Evolutionary conservation across 2,888 invertebrate species (phyloP).

Genomic region (Ectropis crepuscularia): DNA sequence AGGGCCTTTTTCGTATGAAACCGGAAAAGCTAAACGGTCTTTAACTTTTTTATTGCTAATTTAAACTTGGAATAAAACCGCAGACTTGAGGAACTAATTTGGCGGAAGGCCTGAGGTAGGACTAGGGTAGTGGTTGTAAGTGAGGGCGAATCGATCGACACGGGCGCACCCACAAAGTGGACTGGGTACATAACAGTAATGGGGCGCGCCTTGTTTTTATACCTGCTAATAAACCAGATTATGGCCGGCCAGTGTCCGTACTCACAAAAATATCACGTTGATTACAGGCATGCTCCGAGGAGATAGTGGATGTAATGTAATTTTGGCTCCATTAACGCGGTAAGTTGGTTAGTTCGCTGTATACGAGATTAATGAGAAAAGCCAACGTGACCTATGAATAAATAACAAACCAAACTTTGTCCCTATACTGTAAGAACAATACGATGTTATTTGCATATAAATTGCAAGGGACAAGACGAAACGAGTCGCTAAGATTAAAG

Average conservation of each 20-base stretch:
- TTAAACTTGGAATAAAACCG: slow-evolving; percentile 26
- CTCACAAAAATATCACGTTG: slow-evolving; percentile 32
- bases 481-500: too few species aligned
- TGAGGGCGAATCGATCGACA: slow-evolving; percentile 59
- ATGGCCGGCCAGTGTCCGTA: slow-evolving; percentile 51
- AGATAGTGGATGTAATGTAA: slow-evolving; percentile 14
- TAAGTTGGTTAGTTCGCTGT: slow-evolving; percentile 9
- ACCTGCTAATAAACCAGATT: slow-evolving; percentile 66
- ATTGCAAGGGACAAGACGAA: too few species aligned
- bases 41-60: slow-evolving; percentile 35
- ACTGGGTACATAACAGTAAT: slow-evolving; percentile 60
- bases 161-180: slow-evolving; percentile 63
- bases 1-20: slow-evolving; percentile 25
- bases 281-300: slow-evolving; percentile 21
- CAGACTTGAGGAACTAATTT: slow-evolving; percentile 28
- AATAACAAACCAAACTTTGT: not conserved
- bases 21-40: slow-evolving; percentile 26
- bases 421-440: not conserved
- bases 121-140: slow-evolving; percentile 23
- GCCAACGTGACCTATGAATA: slow-evolving; percentile 6
- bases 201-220: slow-evolving; percentile 65
- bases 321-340: slow-evolving; percentile 10
- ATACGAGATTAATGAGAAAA: slow-evolving; percentile 7
- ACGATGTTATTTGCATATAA: too few species aligned
- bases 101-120: slow-evolving; percentile 12